Conservation (phyloP, 2,113 vertebrate species). For the Myotis yumanensis region DNA sequence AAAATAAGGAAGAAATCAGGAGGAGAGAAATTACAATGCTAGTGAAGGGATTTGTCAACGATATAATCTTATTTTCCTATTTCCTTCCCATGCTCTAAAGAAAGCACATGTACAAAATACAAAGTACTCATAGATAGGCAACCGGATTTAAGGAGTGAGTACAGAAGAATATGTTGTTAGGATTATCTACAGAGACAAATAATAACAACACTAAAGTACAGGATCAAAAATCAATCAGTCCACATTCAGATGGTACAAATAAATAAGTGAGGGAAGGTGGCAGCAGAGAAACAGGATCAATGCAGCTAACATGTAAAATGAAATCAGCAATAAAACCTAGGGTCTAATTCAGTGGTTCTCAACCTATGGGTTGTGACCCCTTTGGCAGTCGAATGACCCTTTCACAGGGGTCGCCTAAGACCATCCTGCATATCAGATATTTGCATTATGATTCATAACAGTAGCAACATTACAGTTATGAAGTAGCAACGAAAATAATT, state of each 20-base stretch:
- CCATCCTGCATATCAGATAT: no score
- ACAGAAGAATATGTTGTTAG: not conserved
- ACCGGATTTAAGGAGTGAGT: not conserved
- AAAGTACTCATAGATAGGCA: not conserved
- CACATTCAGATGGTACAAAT: conserved; percentile 27
- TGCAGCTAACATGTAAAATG: conserved; percentile 48
- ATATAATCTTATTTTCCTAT: not conserved
- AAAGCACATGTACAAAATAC: not conserved
- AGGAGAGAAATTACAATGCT: not conserved
- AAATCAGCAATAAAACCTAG: conserved; percentile 48
- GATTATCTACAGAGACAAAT: conserved; percentile 45
- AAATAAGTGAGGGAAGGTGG: not conserved
- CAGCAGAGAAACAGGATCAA: conserved; percentile 12
- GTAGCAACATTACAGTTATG: no score
- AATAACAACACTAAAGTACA: not conserved
- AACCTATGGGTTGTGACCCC: no score
- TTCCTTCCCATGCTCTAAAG: not conserved
- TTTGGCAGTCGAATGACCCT: no score
- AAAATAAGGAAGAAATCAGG: not conserved
- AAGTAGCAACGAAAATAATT: no score
- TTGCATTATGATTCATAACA: no score
- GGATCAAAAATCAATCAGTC: conserved; percentile 43
- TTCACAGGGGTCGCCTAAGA: no score
- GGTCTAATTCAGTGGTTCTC: conserved; percentile 1
- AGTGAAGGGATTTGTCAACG: not conserved